Evolutionary conservation across 2,113 vertebrate species (phyloP).

Genomic region (Pedetes capensis): DNA sequence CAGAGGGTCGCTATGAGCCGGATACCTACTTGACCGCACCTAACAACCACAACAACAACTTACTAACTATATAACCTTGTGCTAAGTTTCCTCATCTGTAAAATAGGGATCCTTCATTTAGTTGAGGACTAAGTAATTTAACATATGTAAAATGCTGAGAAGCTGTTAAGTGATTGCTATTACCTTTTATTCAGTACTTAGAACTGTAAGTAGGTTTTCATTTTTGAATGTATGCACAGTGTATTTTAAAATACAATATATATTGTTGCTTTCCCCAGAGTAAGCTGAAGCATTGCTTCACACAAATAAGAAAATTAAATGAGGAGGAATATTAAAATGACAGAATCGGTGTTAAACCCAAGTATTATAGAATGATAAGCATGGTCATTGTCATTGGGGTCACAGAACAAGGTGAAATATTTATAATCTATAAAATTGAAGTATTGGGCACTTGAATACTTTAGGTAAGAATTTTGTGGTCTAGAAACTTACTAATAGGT

Average conservation of each 20-base stretch:
- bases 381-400: not conserved
- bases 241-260: not conserved
- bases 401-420: not conserved
- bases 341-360: not conserved
- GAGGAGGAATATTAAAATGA: not conserved
- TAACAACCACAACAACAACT: too few species aligned
- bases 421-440: not conserved
- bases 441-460: not conserved
- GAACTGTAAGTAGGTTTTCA: not conserved
- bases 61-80: not conserved
- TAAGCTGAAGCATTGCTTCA: not conserved
- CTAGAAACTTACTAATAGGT: not conserved
- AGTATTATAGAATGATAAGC: not conserved
- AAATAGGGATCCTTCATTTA: not conserved
- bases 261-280: conserved; percentile 11
- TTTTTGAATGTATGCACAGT: not conserved
- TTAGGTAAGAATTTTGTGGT: not conserved
- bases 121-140: not conserved
- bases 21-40: too few species aligned
- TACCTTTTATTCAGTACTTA: not conserved
- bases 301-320: conserved; percentile 30
- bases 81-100: not conserved
- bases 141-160: not conserved
- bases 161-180: not conserved
- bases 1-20: too few species aligned